Evolutionary conservation across 2,797 vertebrate genomes (phyloP).

Genomic region (Discoglossus pictus): DNA sequence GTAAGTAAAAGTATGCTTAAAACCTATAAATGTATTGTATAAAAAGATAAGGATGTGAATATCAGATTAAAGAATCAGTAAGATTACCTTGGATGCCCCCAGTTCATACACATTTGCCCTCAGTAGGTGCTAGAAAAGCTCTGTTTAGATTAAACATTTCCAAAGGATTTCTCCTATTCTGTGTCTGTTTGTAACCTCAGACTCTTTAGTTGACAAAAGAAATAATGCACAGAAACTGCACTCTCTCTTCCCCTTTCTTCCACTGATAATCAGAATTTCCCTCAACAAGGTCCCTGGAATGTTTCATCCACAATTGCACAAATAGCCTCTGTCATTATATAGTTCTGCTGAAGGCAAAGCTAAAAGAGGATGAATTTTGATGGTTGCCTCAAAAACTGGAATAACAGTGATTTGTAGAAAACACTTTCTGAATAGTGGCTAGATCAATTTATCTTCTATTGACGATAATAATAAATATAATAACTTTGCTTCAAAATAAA

Average conservation of each 20-base stretch:
- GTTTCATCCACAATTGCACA: constrained; percentile 53
- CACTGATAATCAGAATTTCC: constrained; percentile 56
- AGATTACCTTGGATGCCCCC: neutral
- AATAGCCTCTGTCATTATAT: constrained; percentile 60
- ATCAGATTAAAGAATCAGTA: too few relatives aligned
- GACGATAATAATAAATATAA: constrained; percentile 18
- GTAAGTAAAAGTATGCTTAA: too few relatives aligned
- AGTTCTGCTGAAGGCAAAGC: constrained; percentile 60
- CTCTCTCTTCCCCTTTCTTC: constrained; percentile 44
- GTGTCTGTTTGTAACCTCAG: constrained; percentile 2
- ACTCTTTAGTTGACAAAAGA: constrained; percentile 7
- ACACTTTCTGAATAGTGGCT: constrained; percentile 8
- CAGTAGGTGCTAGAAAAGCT: neutral
- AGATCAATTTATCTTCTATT: neutral
- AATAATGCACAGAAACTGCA: constrained; percentile 57
- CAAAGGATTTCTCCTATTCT: constrained; percentile 1
- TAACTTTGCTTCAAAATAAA: constrained; percentile 5
- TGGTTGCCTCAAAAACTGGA: constrained; percentile 34
- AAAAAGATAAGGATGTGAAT: too few relatives aligned
- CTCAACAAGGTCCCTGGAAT: constrained; percentile 58
- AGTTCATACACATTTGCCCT: neutral
- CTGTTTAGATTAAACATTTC: constrained; percentile 11
- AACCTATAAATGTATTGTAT: too few relatives aligned
- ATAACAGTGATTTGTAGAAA: constrained; percentile 2
- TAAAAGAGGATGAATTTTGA: constrained; percentile 65